A percentile compares a stretch with the other conserved stretches of the same genome.
Evolutionary conservation across 2,113 vertebrate genomes (phyloP).

Genomic region (Podarcis cretensis): DNA sequence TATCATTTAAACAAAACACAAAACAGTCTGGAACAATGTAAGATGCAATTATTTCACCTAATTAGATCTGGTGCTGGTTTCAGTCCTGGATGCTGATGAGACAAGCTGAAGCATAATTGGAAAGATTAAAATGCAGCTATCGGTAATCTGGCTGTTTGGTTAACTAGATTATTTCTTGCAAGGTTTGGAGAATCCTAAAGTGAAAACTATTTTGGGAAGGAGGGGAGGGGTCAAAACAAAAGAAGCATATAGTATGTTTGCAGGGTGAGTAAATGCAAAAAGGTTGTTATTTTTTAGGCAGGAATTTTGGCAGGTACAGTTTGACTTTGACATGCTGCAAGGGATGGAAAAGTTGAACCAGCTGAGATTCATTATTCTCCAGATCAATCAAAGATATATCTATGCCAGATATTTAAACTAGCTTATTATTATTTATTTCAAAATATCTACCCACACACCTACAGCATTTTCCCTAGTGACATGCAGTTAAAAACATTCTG

Average conservation of each 20-base stretch:
- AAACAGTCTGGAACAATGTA: slow-evolving; percentile 50
- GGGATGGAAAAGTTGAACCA: neutral
- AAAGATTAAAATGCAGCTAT: slow-evolving; percentile 29
- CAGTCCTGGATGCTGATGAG: slow-evolving; percentile 41
- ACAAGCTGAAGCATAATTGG: slow-evolving; percentile 44
- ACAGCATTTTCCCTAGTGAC: neutral
- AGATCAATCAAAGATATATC: neutral
- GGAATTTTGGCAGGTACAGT: neutral
- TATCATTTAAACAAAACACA: slow-evolving; percentile 51
- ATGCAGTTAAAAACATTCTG: neutral
- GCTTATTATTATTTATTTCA: neutral
- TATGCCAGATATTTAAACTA: neutral
- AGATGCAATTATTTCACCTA: slow-evolving; percentile 63
- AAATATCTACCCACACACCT: neutral
- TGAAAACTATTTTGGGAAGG: neutral
- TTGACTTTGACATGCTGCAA: neutral
- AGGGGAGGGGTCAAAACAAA: neutral
- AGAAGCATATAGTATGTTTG: neutral
- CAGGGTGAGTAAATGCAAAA: neutral
- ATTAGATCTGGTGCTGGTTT: slow-evolving; percentile 49
- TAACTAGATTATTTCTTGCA: slow-evolving; percentile 34
- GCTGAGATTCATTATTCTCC: neutral
- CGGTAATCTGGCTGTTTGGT: slow-evolving; percentile 45
- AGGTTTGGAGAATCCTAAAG: neutral
- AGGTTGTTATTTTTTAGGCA: neutral